A percentile compares a stretch with the other conserved stretches of the same genome.
These are phyloP conservation scores for Cephonodes hylas DNA, from an alignment of 2,888 invertebrate species.

Conservation along the genomic window DNA sequence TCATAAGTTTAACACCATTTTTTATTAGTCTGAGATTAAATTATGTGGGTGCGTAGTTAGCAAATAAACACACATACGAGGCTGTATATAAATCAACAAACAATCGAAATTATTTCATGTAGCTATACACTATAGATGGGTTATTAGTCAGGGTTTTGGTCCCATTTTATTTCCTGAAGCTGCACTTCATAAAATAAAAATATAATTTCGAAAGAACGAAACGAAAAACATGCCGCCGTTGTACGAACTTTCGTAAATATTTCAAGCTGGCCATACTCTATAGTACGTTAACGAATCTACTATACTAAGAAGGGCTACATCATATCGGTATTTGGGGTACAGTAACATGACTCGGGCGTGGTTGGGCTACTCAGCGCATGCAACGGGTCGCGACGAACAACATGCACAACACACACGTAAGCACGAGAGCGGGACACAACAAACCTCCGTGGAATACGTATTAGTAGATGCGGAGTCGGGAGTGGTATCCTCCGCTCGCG, in stretches of 20 bases:
- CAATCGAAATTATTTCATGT: not conserved
- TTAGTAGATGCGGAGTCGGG: slow-evolving; percentile 66
- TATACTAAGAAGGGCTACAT: not conserved
- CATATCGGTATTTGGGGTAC: not conserved
- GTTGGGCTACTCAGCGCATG: slow-evolving; percentile 21
- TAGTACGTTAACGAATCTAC: not conserved
- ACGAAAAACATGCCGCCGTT: not conserved
- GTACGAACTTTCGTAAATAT: not conserved
- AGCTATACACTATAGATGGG: not conserved
- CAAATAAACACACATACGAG: not conserved
- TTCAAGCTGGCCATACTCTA: not conserved
- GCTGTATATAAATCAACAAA: too few species aligned
- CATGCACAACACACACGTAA: slow-evolving; percentile 46
- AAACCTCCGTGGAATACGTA: slow-evolving; percentile 76
- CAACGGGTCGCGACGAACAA: slow-evolving; percentile 20
- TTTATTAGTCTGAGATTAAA: not conserved
- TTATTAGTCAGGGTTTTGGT: not conserved
- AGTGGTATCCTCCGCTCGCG: slow-evolving; percentile 51
- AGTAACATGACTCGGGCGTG: not conserved
- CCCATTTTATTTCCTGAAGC: not conserved
- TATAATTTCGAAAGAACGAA: not conserved
- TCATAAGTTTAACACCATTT: not conserved
- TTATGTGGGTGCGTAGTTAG: not conserved
- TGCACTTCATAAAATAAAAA: not conserved
- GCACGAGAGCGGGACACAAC: slow-evolving; percentile 67